phyloP scores from a whole-genome alignment of 2,888 invertebrate genomes.

The Coenonympha glycerion region DNA sequence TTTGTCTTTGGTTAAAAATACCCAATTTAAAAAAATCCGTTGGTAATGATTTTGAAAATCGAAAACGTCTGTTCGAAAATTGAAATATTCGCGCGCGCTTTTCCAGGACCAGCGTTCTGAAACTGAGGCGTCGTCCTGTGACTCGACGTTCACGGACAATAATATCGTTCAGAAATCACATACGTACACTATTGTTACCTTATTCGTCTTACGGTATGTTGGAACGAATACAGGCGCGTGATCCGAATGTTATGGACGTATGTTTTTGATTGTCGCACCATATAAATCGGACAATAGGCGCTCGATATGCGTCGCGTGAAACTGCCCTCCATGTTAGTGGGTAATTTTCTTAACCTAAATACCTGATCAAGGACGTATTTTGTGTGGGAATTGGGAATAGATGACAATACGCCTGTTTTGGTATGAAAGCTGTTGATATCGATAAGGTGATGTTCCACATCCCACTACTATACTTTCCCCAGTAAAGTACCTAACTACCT shows the following conservation, averaged over 20 bases:
- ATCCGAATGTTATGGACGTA: constrained; percentile 52
- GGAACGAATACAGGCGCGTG: constrained; percentile 70
- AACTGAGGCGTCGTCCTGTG: constrained; percentile 52
- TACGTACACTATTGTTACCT: constrained; percentile 53
- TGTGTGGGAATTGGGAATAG: constrained; percentile 42
- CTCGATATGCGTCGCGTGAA: constrained; percentile 53
- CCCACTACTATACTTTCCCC: background rate
- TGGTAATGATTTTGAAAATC: background rate
- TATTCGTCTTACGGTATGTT: constrained; percentile 71
- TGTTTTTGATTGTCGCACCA: constrained; percentile 53
- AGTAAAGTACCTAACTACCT: too few relatives aligned
- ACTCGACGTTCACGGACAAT: constrained; percentile 52
- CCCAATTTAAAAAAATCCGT: background rate
- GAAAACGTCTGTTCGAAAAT: constrained; percentile 25
- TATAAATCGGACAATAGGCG: constrained; percentile 60
- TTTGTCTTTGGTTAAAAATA: constrained; percentile 29
- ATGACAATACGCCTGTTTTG: background rate
- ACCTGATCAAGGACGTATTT: constrained; percentile 57
- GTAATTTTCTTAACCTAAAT: constrained; percentile 67
- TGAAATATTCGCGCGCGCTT: constrained; percentile 29
- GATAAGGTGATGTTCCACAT: background rate
- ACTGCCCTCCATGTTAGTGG: constrained; percentile 50
- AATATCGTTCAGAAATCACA: constrained; percentile 40
- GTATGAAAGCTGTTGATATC: background rate
- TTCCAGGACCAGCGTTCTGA: constrained; percentile 25